phyloP scores from a whole-genome alignment of 1,140 invertebrate species.

The Drosophila rufa region DNA sequence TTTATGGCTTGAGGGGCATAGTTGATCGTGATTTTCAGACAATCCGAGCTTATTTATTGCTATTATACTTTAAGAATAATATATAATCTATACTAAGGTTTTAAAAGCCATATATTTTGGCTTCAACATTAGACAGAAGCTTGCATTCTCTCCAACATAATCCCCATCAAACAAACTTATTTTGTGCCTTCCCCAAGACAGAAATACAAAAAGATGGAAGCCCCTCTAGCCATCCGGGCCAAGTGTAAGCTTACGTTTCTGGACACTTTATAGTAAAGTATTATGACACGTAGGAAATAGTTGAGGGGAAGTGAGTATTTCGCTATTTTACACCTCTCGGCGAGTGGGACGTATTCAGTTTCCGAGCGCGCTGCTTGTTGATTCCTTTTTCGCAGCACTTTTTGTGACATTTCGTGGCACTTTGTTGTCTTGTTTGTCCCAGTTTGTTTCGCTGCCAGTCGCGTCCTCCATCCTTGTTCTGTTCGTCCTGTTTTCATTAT shows the following conservation, averaged over 20 bases:
- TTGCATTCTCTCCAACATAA: not conserved
- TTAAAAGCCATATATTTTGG: not conserved
- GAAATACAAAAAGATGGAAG: constrained; percentile 10
- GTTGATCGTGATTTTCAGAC: not conserved
- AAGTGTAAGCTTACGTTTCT: not conserved
- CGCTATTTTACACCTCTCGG: constrained; percentile 30
- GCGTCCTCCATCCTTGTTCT: constrained; percentile 6
- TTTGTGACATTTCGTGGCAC: constrained; percentile 34
- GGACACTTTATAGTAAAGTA: constrained; percentile 36
- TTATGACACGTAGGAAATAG: constrained; percentile 51
- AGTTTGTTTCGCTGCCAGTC: constrained; percentile 29
- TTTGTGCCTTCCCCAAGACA: not conserved
- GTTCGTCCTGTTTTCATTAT: constrained; percentile 67
- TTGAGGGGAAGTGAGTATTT: constrained; percentile 17
- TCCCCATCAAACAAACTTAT: not conserved
- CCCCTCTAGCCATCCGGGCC: not conserved
- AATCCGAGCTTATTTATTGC: too few relatives aligned
- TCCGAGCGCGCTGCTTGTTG: constrained; percentile 50
- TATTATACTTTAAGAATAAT: not conserved
- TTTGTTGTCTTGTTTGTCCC: constrained; percentile 41
- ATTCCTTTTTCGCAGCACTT: constrained; percentile 38
- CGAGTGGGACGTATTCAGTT: constrained; percentile 60
- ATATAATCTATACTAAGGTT: not conserved
- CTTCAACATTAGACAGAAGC: too few relatives aligned
- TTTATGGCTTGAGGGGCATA: not conserved